These are phyloP conservation scores for Sphenodon punctatus DNA, from an alignment of 2,797 vertebrate genomes.

Conservation along the genomic window DNA sequence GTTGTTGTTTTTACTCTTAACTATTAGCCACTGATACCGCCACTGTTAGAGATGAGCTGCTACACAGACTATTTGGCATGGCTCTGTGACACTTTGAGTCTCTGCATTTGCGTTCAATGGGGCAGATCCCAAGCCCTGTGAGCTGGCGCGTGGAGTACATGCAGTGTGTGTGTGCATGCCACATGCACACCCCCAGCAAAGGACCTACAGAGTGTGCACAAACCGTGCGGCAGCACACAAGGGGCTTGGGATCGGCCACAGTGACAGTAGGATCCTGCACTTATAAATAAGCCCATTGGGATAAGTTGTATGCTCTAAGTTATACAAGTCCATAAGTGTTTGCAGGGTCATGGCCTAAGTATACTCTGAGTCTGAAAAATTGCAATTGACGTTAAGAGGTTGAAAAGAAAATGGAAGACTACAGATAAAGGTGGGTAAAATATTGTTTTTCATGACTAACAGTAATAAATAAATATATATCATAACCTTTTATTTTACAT, in stretches of 20 bases:
- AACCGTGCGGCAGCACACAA: too few relatives aligned
- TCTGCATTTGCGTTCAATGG: neutral
- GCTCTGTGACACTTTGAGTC: neutral
- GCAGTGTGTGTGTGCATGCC: too few relatives aligned
- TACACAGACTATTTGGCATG: fast-evolving
- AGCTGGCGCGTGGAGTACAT: too few relatives aligned
- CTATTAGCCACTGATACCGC: neutral
- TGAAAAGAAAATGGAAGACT: conserved; percentile 11
- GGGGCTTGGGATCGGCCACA: too few relatives aligned
- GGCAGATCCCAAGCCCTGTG: too few relatives aligned
- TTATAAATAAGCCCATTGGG: neutral
- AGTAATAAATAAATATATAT: neutral
- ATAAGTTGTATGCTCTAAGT: neutral
- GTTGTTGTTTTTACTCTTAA: neutral
- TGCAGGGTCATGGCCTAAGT: neutral
- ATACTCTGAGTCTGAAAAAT: conserved; percentile 9
- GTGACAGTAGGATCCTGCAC: neutral
- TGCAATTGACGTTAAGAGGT: neutral
- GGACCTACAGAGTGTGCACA: too few relatives aligned
- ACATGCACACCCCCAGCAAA: too few relatives aligned
- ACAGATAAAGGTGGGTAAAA: conserved; percentile 30
- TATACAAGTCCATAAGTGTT: neutral
- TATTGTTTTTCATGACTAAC: neutral
- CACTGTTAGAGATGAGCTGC: neutral
- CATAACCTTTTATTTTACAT: neutral